Evolutionary conservation across 2,113 vertebrate species (phyloP).

Genomic region (Stegastes partitus): DNA sequence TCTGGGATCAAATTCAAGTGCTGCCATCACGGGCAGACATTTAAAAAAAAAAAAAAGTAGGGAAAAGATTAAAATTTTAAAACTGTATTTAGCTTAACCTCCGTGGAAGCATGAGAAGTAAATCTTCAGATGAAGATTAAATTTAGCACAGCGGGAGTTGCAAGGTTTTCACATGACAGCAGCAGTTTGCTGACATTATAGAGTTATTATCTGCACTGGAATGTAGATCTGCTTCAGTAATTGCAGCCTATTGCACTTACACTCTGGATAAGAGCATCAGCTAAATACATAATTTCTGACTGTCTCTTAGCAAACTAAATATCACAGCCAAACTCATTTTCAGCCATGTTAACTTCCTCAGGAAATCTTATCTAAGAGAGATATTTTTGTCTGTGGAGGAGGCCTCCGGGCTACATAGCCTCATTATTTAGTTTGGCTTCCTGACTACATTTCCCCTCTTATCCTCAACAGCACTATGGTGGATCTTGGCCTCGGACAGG

Average conservation of each 20-base stretch:
- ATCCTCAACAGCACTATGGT: conserved; percentile 72
- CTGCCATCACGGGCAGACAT: too few relatives aligned
- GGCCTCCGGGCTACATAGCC: conserved; percentile 62
- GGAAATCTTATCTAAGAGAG: conserved; percentile 76
- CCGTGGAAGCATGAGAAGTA: background rate
- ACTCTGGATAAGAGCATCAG: conserved; percentile 42
- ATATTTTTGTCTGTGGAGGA: conserved; percentile 73
- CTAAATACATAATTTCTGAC: conserved; percentile 64
- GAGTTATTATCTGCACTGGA: conserved; percentile 38
- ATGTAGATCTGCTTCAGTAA: conserved; percentile 50
- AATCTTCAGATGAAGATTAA: conserved; percentile 9
- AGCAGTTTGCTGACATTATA: conserved; percentile 31
- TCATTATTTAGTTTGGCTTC: conserved; percentile 82
- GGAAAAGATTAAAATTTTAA: too few relatives aligned
- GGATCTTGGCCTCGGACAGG: conserved; percentile 69
- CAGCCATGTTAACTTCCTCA: conserved; percentile 74
- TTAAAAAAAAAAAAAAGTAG: too few relatives aligned
- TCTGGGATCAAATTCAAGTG: background rate
- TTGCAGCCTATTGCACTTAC: conserved; percentile 39
- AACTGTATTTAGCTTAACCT: background rate
- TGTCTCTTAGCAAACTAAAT: conserved; percentile 69
- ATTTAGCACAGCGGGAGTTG: conserved; percentile 7
- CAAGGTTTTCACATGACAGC: conserved; percentile 23
- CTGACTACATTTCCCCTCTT: conserved; percentile 77
- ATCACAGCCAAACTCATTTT: conserved; percentile 75